Evolutionary conservation across 1,140 invertebrate genomes (phyloP).

Genomic region (Mesaphorura yosii): DNA sequence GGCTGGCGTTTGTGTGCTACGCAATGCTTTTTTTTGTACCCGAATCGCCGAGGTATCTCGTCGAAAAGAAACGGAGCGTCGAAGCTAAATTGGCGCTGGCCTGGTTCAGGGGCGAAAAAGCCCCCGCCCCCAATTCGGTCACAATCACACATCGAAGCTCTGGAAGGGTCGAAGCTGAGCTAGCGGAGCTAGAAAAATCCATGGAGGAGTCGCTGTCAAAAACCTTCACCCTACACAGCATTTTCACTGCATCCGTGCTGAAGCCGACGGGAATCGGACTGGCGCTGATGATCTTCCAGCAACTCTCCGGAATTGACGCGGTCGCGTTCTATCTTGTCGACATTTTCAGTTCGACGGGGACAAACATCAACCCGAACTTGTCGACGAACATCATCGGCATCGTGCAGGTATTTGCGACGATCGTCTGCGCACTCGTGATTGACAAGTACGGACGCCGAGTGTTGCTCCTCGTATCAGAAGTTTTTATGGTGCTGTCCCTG

Average conservation of each 20-base stretch:
- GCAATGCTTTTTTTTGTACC: slow-evolving; percentile 59
- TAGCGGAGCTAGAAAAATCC: slow-evolving; percentile 36
- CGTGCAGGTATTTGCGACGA: slow-evolving; percentile 42
- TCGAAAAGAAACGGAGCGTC: slow-evolving; percentile 46
- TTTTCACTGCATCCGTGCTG: slow-evolving; percentile 24
- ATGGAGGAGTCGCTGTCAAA: too few relatives aligned
- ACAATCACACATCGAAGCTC: too few relatives aligned
- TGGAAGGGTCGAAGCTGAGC: slow-evolving; percentile 36
- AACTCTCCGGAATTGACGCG: slow-evolving; percentile 45
- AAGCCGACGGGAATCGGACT: slow-evolving; percentile 36
- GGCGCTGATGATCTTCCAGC: slow-evolving; percentile 40
- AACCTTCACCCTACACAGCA: too few relatives aligned
- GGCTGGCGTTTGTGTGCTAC: slow-evolving; percentile 48
- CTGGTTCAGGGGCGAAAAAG: slow-evolving; percentile 53
- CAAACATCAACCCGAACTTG: slow-evolving; percentile 30
- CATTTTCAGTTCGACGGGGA: slow-evolving; percentile 48
- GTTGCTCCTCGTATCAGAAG: slow-evolving; percentile 33
- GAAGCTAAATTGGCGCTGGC: slow-evolving; percentile 51
- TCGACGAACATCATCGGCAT: slow-evolving; percentile 38
- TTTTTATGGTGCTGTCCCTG: slow-evolving; percentile 27
- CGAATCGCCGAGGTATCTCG: slow-evolving; percentile 62
- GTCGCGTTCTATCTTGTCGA: slow-evolving; percentile 64
- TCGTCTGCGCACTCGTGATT: slow-evolving; percentile 55
- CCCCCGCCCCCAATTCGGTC: too few relatives aligned
- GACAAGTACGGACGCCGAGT: slow-evolving; percentile 52